phyloP scores from a whole-genome alignment of 2,113 vertebrate species.

The Cottus gobio region DNA sequence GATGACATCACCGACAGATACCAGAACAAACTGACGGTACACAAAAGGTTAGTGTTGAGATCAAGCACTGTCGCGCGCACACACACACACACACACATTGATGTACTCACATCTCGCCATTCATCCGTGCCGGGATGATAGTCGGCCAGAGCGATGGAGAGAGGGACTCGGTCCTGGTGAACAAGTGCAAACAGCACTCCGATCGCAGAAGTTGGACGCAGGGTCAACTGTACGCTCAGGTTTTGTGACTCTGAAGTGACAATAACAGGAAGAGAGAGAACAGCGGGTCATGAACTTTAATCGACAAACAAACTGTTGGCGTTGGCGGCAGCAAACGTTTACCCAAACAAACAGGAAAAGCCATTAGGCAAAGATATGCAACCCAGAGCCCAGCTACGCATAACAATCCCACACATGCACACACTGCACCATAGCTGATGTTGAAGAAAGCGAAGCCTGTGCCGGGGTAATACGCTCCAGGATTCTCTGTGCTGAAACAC shows the following conservation, averaged over 20 bases:
- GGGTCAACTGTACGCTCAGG: slow-evolving; percentile 83
- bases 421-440: slow-evolving; percentile 86
- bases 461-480: slow-evolving; percentile 91
- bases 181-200: slow-evolving; percentile 92
- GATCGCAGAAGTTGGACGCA: slow-evolving; percentile 88
- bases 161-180: slow-evolving; percentile 84
- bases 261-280: slow-evolving; percentile 13
- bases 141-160: slow-evolving; percentile 91
- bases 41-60: slow-evolving; percentile 22
- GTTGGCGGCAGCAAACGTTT: not conserved
- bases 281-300: slow-evolving; percentile 13
- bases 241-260: slow-evolving; percentile 78
- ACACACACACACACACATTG: not conserved
- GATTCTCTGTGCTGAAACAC: slow-evolving; percentile 87
- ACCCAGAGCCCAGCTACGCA: not conserved
- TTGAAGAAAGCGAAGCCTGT: slow-evolving; percentile 89
- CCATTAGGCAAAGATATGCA: not conserved
- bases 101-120: slow-evolving; percentile 87
- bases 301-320: slow-evolving; percentile 3
- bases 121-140: slow-evolving; percentile 89
- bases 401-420: slow-evolving; percentile 9
- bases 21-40: slow-evolving; percentile 85
- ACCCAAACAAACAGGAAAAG: slow-evolving; percentile 37
- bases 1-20: slow-evolving; percentile 84
- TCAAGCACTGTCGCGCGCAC: not conserved